Base-by-base conservation (phyloP, 2,888 invertebrate genomes). In the Morinoia aosen region DNA sequence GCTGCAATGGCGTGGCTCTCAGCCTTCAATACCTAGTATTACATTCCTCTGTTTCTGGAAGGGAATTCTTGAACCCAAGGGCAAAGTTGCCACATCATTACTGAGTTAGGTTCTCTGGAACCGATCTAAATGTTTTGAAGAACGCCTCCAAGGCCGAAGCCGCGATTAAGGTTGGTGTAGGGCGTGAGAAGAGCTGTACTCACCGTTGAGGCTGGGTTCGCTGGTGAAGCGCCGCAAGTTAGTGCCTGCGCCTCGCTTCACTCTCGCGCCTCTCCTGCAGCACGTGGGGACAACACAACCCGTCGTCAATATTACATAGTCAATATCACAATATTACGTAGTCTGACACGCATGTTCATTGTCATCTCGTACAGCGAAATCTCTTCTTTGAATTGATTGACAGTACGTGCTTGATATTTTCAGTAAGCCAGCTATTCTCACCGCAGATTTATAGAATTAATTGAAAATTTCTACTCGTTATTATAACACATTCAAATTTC, bases 141-240 rank as follows among this genome's bases (percentile, higher is more conserved):
- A 16, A 19, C 25, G 10, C 76, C 8, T 76, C 33, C 76, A 76
- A 76, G 76, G 33, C 16, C 76, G 76, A 16, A 33, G 76, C 33
- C 76, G 16, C 25, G 76, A 76, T 76, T 25, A 76, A 76, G 48
- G 25, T 76, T 76, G 16, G 25, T 76, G 25, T 33, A 10, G 76
- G 76, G 76, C 10, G 76, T 16, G 25, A 76, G 76, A 76, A 33
- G 8, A 1, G 61, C 19, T 8, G 56, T 11, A 88, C 96, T 96
- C 58, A 96, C 96, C 96, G 57, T 96, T 96, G 25, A 96, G 95
- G n/a, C 95, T 96, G n/a, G 96, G 96, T 56, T 96, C 96, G 91
- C 96, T 96, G 39, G 96, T 96, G 93, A 95, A 90, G 11, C 96
- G 95, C 0, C 96, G 14, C 7, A 96, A 93, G 33, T 95, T 88